Percentiles rank a stretch among this genome's conserved stretches.
Conservation (phyloP, 2,113 vertebrate species). For the Cochlearius cochlearius region DNA sequence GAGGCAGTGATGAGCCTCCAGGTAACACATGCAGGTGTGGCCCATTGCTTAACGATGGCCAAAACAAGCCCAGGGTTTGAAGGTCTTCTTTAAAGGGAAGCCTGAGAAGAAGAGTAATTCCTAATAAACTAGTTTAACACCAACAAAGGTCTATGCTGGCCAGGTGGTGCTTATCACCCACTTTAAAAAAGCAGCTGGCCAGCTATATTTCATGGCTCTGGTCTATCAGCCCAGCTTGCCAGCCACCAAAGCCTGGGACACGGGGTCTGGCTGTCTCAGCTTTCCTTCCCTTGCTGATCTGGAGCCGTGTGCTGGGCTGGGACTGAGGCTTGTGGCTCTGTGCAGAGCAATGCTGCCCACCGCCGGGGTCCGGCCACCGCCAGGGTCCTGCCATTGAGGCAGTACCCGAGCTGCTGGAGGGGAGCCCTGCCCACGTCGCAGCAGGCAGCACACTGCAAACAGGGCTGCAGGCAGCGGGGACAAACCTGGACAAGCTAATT, state of each 20-base stretch:
- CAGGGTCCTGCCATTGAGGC: accelerated
- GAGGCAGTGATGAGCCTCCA: neutral
- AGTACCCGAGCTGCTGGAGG: neutral
- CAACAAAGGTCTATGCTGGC: neutral
- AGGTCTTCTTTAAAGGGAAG: neutral
- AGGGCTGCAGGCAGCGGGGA: neutral
- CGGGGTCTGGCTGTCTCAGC: neutral
- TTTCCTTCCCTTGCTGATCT: neutral
- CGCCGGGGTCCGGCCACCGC: neutral
- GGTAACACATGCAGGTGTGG: accelerated
- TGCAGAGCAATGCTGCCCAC: neutral
- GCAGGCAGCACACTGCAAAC: neutral
- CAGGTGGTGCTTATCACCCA: neutral
- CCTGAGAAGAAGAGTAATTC: neutral
- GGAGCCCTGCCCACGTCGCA: neutral
- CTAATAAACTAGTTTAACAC: neutral
- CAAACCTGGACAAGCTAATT: neutral
- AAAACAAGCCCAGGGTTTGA: neutral
- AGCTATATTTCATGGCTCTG: neutral
- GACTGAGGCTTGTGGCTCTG: accelerated
- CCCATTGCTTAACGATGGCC: neutral
- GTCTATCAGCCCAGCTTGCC: neutral
- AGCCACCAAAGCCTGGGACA: neutral
- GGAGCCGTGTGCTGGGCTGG: neutral
- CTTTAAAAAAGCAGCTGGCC: neutral